Conservation (phyloP, 1,140 invertebrate genomes). For the Drosophila athabasca region DNA sequence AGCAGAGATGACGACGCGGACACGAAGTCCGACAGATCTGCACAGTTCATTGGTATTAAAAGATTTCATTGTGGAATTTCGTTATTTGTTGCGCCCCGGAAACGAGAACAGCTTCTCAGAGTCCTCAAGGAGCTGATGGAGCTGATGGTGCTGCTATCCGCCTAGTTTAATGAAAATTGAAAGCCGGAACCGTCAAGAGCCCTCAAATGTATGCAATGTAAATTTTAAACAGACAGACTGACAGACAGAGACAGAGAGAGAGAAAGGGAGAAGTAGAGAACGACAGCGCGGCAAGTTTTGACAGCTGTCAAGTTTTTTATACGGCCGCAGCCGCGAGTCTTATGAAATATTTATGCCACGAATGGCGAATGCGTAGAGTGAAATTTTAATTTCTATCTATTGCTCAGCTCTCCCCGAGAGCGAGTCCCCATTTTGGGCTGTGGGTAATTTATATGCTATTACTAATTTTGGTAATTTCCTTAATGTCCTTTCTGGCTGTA, state of each 20-base stretch:
- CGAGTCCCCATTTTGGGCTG: background rate
- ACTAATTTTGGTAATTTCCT: constrained; percentile 80
- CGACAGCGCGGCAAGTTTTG: constrained; percentile 59
- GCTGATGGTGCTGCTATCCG: constrained; percentile 14
- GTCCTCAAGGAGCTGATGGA: constrained; percentile 52
- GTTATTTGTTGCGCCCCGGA: constrained; percentile 62
- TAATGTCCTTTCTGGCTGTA: constrained; percentile 72
- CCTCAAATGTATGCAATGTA: constrained; percentile 57
- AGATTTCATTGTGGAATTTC: constrained; percentile 72
- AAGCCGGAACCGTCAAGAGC: constrained; percentile 8
- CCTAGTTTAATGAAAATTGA: constrained; percentile 60
- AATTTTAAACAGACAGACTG: constrained; percentile 59
- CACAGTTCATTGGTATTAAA: constrained; percentile 80
- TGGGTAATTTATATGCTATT: constrained; percentile 65
- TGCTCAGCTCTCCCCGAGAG: constrained; percentile 11
- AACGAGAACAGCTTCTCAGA: constrained; percentile 47
- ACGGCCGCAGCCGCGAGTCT: constrained; percentile 58
- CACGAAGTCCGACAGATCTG: constrained; percentile 43
- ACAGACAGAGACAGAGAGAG: constrained; percentile 14
- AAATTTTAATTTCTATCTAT: constrained; percentile 63
- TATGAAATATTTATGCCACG: constrained; percentile 78
- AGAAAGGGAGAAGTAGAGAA: background rate
- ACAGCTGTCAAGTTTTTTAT: constrained; percentile 72
- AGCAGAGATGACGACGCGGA: constrained; percentile 31
- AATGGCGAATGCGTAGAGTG: constrained; percentile 56